These are phyloP conservation scores for Pseudorhombus dupliciocellatus DNA, from an alignment of 2,113 vertebrate genomes.

Conservation along the genomic window DNA sequence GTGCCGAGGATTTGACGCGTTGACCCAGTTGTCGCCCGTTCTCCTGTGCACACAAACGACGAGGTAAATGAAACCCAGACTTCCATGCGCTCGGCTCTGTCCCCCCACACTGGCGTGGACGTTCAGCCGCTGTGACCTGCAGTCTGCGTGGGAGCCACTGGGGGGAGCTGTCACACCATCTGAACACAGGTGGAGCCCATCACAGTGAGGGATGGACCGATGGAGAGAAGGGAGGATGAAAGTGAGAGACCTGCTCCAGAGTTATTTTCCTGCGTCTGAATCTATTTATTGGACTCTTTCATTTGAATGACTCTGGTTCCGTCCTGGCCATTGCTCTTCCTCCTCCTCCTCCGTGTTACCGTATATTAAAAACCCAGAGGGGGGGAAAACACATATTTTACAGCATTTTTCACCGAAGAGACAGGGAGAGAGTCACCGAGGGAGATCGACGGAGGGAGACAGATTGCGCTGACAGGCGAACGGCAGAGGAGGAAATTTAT, in stretches of 20 bases:
- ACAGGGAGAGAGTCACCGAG: constrained; percentile 10
- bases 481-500: constrained; percentile 38
- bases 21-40: constrained; percentile 62
- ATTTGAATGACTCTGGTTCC: constrained; percentile 56
- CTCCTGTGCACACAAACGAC: constrained; percentile 39
- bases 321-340: constrained; percentile 46
- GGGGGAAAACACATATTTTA: constrained; percentile 37
- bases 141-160: constrained; percentile 48
- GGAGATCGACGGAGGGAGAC: constrained; percentile 49
- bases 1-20: constrained; percentile 67
- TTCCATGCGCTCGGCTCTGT: constrained; percentile 47
- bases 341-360: constrained; percentile 23
- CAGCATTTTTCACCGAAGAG: constrained; percentile 40
- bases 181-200: constrained; percentile 11
- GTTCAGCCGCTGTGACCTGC: not conserved
- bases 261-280: constrained; percentile 29
- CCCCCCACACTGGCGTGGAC: constrained; percentile 8
- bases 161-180: constrained; percentile 65
- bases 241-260: constrained; percentile 50
- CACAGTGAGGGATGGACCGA: constrained; percentile 24
- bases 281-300: constrained; percentile 65
- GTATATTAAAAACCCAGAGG: constrained; percentile 40
- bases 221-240: constrained; percentile 20
- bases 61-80: constrained; percentile 55
- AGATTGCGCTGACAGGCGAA: constrained; percentile 40